Percentiles rank a stretch among this genome's conserved stretches.
These are phyloP conservation scores for Emydura subglobosa DNA, from an alignment of 2,113 vertebrate species.

Conservation along the genomic window DNA sequence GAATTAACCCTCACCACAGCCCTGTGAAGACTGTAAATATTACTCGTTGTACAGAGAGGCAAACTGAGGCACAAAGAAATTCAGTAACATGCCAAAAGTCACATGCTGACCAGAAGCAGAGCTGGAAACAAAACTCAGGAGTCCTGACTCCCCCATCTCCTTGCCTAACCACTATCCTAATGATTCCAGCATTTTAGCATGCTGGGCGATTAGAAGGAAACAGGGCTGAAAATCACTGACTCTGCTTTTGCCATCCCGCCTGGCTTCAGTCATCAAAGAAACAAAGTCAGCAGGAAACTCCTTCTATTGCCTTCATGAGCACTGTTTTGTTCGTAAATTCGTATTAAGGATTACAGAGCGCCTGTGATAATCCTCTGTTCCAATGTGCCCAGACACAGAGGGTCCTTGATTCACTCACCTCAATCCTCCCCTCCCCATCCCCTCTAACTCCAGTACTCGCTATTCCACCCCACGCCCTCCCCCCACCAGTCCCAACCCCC, in stretches of 20 bases:
- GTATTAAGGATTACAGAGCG: background rate
- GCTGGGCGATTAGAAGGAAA: background rate
- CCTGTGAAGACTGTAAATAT: background rate
- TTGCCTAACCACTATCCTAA: background rate
- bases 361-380: background rate
- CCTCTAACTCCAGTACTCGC: no score
- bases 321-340: no score
- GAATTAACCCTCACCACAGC: background rate
- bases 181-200: background rate
- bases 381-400: no score
- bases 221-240: accelerated
- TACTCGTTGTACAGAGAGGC: background rate
- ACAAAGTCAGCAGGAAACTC: background rate
- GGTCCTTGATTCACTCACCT: background rate
- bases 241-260: accelerated
- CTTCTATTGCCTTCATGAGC: accelerated
- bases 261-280: background rate
- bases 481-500: no score
- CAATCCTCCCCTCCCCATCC: background rate
- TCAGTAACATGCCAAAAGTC: background rate
- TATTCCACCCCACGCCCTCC: no score
- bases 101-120: background rate
- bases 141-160: no score
- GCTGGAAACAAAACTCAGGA: background rate
- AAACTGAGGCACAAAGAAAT: no score